Percentiles rank a stretch among this genome's conserved stretches.
phyloP scores from a whole-genome alignment of 2,888 invertebrate genomes.

The Cheilosia pagana region DNA sequence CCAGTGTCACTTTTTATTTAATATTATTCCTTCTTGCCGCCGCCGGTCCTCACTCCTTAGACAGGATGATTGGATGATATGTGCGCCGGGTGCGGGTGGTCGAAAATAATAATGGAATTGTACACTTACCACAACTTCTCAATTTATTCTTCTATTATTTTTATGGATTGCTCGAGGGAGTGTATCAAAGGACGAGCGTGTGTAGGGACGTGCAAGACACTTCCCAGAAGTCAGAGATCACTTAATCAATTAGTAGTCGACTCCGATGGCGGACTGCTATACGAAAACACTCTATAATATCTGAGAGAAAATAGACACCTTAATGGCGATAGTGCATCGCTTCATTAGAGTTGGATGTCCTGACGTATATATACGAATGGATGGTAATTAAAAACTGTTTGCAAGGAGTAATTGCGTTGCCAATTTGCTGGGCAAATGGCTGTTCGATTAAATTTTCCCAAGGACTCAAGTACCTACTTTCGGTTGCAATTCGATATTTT shows the following conservation, averaged over 20 bases:
- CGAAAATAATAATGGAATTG: slow-evolving; percentile 48
- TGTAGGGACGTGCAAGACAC: slow-evolving; percentile 16
- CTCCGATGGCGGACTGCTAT: slow-evolving; percentile 1
- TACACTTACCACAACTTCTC: slow-evolving; percentile 59
- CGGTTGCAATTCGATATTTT: not conserved
- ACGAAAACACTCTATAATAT: slow-evolving; percentile 18
- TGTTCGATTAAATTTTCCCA: not conserved
- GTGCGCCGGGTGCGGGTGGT: not conserved
- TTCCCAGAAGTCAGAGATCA: slow-evolving; percentile 60
- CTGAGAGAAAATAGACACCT: slow-evolving; percentile 40
- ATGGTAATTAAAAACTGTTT: slow-evolving; percentile 21
- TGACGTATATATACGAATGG: slow-evolving; percentile 1
- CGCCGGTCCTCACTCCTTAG: not conserved
- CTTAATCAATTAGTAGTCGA: slow-evolving; percentile 66
- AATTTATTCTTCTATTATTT: slow-evolving; percentile 66
- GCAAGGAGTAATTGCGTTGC: not conserved
- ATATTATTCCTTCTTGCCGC: not conserved
- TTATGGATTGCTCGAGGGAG: slow-evolving; percentile 46
- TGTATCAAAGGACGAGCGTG: not conserved
- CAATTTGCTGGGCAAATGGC: not conserved
- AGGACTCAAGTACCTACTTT: not conserved
- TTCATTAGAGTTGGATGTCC: slow-evolving; percentile 9
- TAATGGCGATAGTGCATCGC: slow-evolving; percentile 48
- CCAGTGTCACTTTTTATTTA: slow-evolving; percentile 59
- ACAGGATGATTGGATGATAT: not conserved